These are phyloP conservation scores for Spermophilus dauricus DNA, from an alignment of 2,113 vertebrate genomes.

Conservation along the genomic window DNA sequence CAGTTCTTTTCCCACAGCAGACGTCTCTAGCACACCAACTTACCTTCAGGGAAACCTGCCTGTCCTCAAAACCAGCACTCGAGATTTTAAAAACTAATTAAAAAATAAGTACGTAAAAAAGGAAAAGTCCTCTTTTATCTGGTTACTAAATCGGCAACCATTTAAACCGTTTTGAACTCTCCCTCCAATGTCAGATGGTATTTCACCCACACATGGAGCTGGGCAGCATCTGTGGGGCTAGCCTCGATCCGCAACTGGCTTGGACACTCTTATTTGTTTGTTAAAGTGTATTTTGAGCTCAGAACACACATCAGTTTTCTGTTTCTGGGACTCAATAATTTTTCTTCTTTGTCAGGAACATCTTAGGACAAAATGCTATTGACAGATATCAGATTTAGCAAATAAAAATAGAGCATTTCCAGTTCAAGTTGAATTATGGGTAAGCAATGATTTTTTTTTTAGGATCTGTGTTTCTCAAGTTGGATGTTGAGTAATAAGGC, in stretches of 20 bases:
- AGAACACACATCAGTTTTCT: background rate
- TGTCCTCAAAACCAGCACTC: background rate
- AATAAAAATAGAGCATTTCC: background rate
- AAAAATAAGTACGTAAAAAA: too few relatives aligned
- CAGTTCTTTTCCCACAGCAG: too few relatives aligned
- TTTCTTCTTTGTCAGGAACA: background rate
- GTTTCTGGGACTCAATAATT: background rate
- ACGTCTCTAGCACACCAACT: too few relatives aligned
- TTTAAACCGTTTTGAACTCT: background rate
- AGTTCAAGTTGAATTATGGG: background rate
- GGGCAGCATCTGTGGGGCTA: background rate
- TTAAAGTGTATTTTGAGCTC: background rate
- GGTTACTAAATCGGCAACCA: background rate
- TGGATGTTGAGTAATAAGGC: background rate
- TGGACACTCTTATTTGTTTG: background rate
- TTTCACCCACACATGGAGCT: background rate
- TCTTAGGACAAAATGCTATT: background rate
- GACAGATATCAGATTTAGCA: background rate
- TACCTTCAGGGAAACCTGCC: background rate
- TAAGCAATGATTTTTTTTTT: background rate
- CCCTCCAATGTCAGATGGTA: background rate
- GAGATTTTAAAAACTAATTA: background rate
- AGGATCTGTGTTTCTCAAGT: background rate
- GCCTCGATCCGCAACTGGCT: background rate
- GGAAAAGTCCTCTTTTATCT: background rate